These are phyloP conservation scores for Plagiodera versicolora DNA, from an alignment of 2,888 invertebrate genomes.

Conservation along the genomic window DNA sequence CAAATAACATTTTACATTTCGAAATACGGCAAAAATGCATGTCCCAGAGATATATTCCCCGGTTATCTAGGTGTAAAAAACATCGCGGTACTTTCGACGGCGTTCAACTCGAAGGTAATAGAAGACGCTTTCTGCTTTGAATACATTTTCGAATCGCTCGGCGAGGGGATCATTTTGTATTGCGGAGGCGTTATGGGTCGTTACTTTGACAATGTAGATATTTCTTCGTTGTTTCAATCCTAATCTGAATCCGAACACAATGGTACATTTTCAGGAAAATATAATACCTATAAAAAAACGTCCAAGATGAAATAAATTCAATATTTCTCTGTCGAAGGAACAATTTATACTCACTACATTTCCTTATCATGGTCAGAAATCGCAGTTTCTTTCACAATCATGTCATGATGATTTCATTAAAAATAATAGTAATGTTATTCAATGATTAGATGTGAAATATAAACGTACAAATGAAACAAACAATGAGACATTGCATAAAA, in stretches of 20 bases:
- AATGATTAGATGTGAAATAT: too few species aligned
- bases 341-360: too few species aligned
- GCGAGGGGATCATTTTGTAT: neutral
- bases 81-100: conserved; percentile 16
- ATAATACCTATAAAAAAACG: too few species aligned
- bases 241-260: neutral
- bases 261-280: neutral
- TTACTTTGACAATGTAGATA: neutral
- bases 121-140: neutral
- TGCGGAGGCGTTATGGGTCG: neutral
- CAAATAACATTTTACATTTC: conserved; percentile 27
- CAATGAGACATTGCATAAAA: too few species aligned
- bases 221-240: too few species aligned
- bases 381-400: too few species aligned
- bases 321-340: too few species aligned
- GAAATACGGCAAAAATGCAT: conserved; percentile 27
- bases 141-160: neutral
- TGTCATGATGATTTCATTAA: too few species aligned
- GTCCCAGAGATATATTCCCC: conserved; percentile 20
- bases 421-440: too few species aligned
- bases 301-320: too few species aligned
- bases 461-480: too few species aligned
- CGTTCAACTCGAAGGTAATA: conserved; percentile 1
- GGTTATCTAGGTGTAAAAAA: conserved; percentile 25
- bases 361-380: too few species aligned